Evolutionary conservation across 2,888 invertebrate species (phyloP).

Genomic region (Tupiocoris notatus): DNA sequence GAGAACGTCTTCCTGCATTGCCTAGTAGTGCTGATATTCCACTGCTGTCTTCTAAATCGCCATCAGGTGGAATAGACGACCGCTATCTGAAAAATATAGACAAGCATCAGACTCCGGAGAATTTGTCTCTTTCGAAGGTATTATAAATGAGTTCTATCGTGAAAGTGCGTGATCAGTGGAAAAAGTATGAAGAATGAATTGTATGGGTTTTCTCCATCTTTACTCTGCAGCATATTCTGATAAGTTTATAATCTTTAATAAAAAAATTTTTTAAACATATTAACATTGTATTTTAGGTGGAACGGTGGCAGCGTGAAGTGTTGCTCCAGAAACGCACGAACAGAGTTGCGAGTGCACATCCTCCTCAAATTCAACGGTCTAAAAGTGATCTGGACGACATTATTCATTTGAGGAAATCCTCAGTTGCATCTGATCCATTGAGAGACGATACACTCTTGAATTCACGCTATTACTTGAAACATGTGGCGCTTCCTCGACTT

Average conservation of each 20-base stretch:
- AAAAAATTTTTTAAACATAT: too few relatives aligned
- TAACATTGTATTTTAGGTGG: neutral
- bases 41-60: neutral
- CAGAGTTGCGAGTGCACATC: neutral
- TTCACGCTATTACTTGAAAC: too few relatives aligned
- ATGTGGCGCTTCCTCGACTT: neutral
- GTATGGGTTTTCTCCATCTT: too few relatives aligned
- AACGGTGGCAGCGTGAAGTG: constrained; percentile 20
- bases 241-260: too few relatives aligned
- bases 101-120: neutral
- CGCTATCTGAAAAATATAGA: neutral
- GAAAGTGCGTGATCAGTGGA: too few relatives aligned
- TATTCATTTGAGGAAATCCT: neutral
- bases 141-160: too few relatives aligned
- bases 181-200: too few relatives aligned
- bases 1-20: neutral
- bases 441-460: too few relatives aligned
- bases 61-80: neutral
- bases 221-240: too few relatives aligned
- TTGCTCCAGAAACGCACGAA: neutral
- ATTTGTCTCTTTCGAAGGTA: constrained; percentile 7
- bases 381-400: neutral
- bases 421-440: neutral
- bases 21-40: neutral
- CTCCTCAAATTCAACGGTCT: neutral